A percentile compares a stretch with the other conserved stretches of the same genome.
Conservation (phyloP, 2,113 vertebrate genomes). For the Notarius quadriscutis region DNA sequence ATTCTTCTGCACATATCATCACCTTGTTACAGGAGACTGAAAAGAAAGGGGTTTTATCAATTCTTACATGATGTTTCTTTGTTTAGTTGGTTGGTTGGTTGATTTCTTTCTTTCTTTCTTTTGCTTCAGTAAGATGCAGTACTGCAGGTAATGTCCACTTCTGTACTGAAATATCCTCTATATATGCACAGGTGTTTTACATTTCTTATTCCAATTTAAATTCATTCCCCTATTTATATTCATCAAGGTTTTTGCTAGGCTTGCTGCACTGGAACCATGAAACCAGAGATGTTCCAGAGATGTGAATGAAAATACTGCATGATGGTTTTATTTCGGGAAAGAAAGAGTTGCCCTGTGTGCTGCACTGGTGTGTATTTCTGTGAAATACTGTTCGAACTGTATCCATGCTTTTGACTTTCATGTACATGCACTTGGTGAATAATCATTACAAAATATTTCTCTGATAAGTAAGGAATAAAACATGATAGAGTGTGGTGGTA, state of each 20-base stretch:
- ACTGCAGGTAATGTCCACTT: not conserved
- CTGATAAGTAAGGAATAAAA: not conserved
- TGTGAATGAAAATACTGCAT: not conserved
- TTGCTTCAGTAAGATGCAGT: not conserved
- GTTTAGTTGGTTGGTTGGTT: too few relatives aligned
- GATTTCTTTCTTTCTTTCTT: too few relatives aligned
- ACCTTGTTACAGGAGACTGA: not conserved
- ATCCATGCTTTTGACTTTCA: not conserved
- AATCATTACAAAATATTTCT: not conserved
- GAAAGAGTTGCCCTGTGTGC: not conserved
- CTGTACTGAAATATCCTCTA: not conserved
- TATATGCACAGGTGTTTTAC: conserved; percentile 18
- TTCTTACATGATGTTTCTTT: too few relatives aligned
- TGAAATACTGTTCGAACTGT: not conserved
- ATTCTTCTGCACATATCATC: not conserved
- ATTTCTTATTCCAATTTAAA: conserved; percentile 14
- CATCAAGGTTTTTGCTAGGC: conserved; percentile 13
- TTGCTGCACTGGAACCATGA: not conserved
- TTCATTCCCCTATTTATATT: conserved; percentile 24
- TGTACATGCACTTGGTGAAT: not conserved
- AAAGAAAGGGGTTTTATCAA: not conserved
- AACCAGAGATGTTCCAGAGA: conserved; percentile 8
- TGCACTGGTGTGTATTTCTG: not conserved
- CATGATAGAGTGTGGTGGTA: not conserved
- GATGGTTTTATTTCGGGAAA: not conserved